Percentiles rank a stretch among this genome's conserved stretches.
These are phyloP conservation scores for Lasioglossum morio DNA, from an alignment of 2,888 invertebrate genomes.

Conservation along the genomic window DNA sequence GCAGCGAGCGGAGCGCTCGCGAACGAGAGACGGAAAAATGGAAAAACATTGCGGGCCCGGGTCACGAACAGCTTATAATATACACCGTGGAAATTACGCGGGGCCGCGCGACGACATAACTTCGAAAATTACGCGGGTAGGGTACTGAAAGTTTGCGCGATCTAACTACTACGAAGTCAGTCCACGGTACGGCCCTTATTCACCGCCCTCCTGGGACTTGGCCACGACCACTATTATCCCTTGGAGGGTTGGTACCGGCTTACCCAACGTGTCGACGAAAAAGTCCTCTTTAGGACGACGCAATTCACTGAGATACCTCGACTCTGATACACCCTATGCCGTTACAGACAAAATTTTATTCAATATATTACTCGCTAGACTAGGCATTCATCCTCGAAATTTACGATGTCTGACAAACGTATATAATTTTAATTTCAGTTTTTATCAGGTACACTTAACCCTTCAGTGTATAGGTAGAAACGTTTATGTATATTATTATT, in stretches of 20 bases:
- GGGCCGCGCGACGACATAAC: constrained; percentile 68
- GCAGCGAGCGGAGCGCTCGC: constrained; percentile 12
- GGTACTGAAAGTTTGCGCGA: constrained; percentile 72
- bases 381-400: no score
- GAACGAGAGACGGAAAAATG: constrained; percentile 57
- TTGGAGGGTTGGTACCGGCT: constrained; percentile 60
- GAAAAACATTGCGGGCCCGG: constrained; percentile 70
- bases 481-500: no score
- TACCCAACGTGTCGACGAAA: constrained; percentile 72
- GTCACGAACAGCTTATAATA: constrained; percentile 74
- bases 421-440: background rate
- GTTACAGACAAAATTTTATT: constrained; percentile 62
- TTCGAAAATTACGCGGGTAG: constrained; percentile 74
- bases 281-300: constrained; percentile 71
- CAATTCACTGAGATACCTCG: constrained; percentile 68
- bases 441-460: no score
- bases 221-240: constrained; percentile 71
- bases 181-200: constrained; percentile 78
- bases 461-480: background rate
- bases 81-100: constrained; percentile 71
- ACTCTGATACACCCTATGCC: constrained; percentile 48
- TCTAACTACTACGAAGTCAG: constrained; percentile 77
- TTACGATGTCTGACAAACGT: background rate
- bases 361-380: background rate
- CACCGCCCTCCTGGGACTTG: constrained; percentile 74